phyloP scores from a whole-genome alignment of 1,140 invertebrate species.

The Aporrectodea caliginosa region DNA sequence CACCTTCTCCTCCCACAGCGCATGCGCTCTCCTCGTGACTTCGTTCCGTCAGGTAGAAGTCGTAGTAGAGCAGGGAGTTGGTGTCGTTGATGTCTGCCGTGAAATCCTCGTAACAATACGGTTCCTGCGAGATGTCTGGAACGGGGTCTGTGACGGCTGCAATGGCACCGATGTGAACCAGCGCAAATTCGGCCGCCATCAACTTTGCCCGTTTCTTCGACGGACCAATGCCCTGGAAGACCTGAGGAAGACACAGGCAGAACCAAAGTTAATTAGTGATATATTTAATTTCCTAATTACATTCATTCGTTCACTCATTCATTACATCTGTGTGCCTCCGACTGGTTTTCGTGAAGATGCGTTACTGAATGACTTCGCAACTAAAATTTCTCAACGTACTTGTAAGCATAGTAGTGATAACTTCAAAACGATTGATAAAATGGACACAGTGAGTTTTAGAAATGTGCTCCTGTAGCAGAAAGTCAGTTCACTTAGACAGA shows the following conservation, averaged over 20 bases:
- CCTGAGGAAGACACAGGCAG: neutral
- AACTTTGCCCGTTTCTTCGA: conserved; percentile 12
- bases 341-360: too few species aligned
- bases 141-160: neutral
- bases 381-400: neutral
- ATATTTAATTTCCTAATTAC: neutral
- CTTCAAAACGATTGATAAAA: neutral
- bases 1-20: conserved; percentile 7
- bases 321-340: too few species aligned
- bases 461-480: too few species aligned
- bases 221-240: conserved; percentile 10
- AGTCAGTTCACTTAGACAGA: too few species aligned
- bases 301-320: neutral
- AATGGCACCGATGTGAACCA: neutral
- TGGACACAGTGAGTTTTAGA: neutral
- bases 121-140: neutral
- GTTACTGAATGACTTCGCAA: too few species aligned
- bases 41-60: neutral
- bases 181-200: conserved; percentile 17
- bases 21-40: neutral
- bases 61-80: neutral
- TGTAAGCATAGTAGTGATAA: neutral
- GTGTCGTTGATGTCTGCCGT: conserved; percentile 12
- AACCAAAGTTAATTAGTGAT: neutral
- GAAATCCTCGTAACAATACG: conserved; percentile 16